Conservation (phyloP, 2,888 invertebrate genomes). For the Callosobruchus maculatus region DNA sequence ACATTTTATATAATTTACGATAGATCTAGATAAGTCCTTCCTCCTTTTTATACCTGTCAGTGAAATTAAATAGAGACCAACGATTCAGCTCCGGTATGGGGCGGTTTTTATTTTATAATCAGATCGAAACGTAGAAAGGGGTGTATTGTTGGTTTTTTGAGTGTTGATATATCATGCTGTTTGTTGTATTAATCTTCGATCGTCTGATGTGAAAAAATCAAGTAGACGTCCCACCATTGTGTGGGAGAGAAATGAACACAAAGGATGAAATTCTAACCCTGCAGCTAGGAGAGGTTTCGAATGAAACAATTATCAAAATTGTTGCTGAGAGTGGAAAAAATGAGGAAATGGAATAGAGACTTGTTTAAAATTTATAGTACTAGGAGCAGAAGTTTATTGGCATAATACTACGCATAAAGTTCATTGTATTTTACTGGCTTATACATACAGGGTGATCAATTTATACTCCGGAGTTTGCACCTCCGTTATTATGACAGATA, state of each 20-base stretch:
- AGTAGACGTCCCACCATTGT: not conserved
- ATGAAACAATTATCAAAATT: not conserved
- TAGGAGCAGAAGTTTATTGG: too few relatives aligned
- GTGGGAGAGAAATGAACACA: not conserved
- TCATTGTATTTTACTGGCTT: too few relatives aligned
- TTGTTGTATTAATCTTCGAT: not conserved
- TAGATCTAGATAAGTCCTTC: conserved; percentile 32
- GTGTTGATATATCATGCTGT: not conserved
- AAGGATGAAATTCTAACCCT: not conserved
- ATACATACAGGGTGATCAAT: too few relatives aligned
- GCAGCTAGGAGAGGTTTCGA: not conserved
- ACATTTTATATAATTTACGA: not conserved
- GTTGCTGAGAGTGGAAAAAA: not conserved
- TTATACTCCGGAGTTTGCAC: too few relatives aligned
- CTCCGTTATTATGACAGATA: too few relatives aligned
- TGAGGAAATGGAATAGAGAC: too few relatives aligned
- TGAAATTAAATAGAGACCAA: conserved; percentile 29
- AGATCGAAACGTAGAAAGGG: conserved; percentile 7
- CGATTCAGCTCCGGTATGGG: not conserved
- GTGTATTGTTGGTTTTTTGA: conserved; percentile 9
- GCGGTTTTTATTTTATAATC: conserved; percentile 18
- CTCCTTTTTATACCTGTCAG: conserved; percentile 32
- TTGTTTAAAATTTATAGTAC: too few relatives aligned
- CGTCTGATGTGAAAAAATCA: not conserved
- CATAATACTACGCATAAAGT: too few relatives aligned